Percentiles rank a stretch among this genome's conserved stretches.
These are phyloP conservation scores for Ancistrus triradiatus DNA, from an alignment of 2,113 vertebrate species.

Conservation along the genomic window DNA sequence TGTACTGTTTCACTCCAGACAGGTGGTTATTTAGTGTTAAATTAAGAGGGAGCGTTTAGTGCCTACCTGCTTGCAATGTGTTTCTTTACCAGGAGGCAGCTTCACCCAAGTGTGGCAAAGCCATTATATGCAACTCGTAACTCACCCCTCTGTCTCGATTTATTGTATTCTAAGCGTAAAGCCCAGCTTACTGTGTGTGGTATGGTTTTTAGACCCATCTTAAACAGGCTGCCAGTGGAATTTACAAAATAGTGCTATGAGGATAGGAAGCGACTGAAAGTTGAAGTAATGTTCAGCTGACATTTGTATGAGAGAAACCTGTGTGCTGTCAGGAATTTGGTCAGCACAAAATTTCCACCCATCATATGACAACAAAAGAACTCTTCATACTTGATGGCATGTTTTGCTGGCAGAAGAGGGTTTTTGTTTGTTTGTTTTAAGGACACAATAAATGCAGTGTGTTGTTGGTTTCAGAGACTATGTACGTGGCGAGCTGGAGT, in stretches of 20 bases:
- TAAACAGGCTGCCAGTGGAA: not conserved
- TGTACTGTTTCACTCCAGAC: slow-evolving; percentile 12
- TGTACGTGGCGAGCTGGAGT: slow-evolving; percentile 92
- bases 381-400: not conserved
- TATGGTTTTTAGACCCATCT: no score
- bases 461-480: slow-evolving; percentile 80
- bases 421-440: not conserved
- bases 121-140: slow-evolving; percentile 39
- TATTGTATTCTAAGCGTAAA: slow-evolving; percentile 15
- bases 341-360: slow-evolving; percentile 2
- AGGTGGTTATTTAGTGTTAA: slow-evolving; percentile 32
- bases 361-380: slow-evolving; percentile 23
- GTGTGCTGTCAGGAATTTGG: not conserved
- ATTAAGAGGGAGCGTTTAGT: slow-evolving; percentile 37
- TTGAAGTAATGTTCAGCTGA: slow-evolving; percentile 5
- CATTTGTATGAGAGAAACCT: slow-evolving; percentile 6
- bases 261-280: not conserved
- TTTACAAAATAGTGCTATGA: not conserved
- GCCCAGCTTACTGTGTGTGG: not conserved
- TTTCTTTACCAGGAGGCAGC: slow-evolving; percentile 6
- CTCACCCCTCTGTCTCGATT: slow-evolving; percentile 4
- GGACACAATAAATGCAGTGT: slow-evolving; percentile 4
- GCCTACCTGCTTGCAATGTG: slow-evolving; percentile 1
- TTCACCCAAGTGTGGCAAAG: slow-evolving; percentile 37
- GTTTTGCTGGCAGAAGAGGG: no score